A percentile compares a stretch with the other conserved stretches of the same genome.
phyloP scores from a whole-genome alignment of 2,888 invertebrate genomes.

The Lithophane socia region DNA sequence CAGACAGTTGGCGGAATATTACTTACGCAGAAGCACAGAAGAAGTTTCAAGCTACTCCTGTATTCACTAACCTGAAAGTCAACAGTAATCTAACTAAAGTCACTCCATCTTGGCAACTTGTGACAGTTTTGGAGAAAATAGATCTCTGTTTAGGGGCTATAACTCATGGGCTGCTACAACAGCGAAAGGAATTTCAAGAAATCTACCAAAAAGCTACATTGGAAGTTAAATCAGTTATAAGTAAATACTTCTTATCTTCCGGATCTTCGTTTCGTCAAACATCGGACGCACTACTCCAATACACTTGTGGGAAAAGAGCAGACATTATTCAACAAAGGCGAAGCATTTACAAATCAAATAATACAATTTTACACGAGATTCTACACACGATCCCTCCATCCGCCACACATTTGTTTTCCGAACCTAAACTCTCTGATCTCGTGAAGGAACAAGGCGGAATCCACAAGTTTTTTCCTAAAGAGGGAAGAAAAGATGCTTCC shows the following conservation, averaged over 20 bases:
- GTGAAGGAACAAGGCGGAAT: constrained; percentile 16
- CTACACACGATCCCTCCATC: constrained; percentile 27
- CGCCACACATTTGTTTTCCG: constrained; percentile 22
- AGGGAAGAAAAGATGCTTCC: neutral
- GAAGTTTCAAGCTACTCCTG: constrained; percentile 13
- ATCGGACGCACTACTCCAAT: constrained; percentile 13
- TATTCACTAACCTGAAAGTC: constrained; percentile 19
- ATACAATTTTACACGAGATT: neutral
- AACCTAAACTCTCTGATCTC: constrained; percentile 11
- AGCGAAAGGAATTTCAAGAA: constrained; percentile 28
- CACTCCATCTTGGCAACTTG: constrained; percentile 9
- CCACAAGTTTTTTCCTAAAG: neutral
- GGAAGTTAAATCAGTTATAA: constrained; percentile 24
- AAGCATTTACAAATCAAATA: constrained; percentile 19
- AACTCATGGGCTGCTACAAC: constrained; percentile 20
- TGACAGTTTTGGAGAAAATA: constrained; percentile 16
- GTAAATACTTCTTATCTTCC: constrained; percentile 12
- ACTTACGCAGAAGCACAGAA: constrained; percentile 1
- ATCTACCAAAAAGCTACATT: constrained; percentile 21
- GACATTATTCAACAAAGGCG: constrained; percentile 22
- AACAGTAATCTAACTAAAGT: constrained; percentile 4
- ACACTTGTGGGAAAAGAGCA: constrained; percentile 20
- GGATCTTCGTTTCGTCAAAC: constrained; percentile 20
- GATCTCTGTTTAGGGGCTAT: constrained; percentile 18
- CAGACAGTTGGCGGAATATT: constrained; percentile 26